Conservation (phyloP, 2,888 invertebrate genomes). For the Heliconius aoede region DNA sequence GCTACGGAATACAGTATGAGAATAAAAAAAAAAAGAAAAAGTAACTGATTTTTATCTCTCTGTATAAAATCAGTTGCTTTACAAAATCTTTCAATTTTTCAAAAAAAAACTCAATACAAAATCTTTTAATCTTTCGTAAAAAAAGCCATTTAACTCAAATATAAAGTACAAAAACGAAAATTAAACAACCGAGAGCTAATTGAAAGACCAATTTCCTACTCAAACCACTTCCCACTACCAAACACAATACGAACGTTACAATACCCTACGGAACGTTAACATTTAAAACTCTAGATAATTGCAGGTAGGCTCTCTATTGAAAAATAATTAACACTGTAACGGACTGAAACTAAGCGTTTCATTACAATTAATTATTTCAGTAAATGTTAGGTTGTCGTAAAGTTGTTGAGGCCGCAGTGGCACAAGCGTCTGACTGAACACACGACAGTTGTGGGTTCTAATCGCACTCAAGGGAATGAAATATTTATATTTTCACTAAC, state of each 20-base stretch:
- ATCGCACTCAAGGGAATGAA: too few species aligned
- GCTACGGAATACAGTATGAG: neutral
- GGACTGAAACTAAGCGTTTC: slow-evolving; percentile 9
- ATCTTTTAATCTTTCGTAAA: too few species aligned
- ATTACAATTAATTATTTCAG: slow-evolving; percentile 4
- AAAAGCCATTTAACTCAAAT: neutral
- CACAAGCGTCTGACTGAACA: too few species aligned
- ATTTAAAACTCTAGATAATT: slow-evolving; percentile 3
- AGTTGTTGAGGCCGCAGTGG: too few species aligned
- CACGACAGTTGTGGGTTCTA: too few species aligned
- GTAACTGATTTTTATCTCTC: neutral
- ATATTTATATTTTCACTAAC: too few species aligned
- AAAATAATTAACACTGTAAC: slow-evolving; percentile 29
- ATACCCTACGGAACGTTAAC: slow-evolving; percentile 15
- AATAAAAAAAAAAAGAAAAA: neutral
- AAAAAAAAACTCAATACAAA: too few species aligned
- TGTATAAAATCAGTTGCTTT: neutral
- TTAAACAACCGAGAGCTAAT: neutral
- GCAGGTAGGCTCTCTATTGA: slow-evolving; percentile 16
- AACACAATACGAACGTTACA: slow-evolving; percentile 1
- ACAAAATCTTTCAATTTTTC: too few species aligned
- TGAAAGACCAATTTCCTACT: slow-evolving; percentile 22
- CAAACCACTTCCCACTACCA: slow-evolving; percentile 11
- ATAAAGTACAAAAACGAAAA: neutral
- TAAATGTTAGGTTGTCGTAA: neutral